Conservation (phyloP, 2,797 vertebrate genomes). For the Pyrocephalus nanus region DNA sequence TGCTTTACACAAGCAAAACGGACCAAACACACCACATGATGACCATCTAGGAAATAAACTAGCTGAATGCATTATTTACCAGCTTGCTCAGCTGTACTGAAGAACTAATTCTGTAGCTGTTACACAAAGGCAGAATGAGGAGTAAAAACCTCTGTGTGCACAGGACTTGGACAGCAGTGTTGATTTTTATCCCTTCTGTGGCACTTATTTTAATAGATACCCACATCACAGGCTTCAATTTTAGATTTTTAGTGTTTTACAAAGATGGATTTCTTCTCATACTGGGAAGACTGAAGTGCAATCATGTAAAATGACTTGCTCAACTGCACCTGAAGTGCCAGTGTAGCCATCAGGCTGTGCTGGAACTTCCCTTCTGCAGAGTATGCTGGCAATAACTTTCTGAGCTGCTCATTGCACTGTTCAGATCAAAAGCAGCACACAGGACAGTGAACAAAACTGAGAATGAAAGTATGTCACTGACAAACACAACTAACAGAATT, state of each 20-base stretch:
- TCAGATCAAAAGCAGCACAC: not conserved
- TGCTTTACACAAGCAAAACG: not conserved
- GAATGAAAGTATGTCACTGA: not conserved
- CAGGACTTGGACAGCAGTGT: not conserved
- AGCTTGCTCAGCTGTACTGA: not conserved
- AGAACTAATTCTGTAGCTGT: not conserved
- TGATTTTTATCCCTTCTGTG: not conserved
- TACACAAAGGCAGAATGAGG: not conserved
- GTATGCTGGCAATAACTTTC: not conserved
- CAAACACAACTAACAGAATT: not conserved
- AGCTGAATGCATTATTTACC: not conserved
- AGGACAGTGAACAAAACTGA: not conserved
- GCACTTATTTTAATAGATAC: not conserved
- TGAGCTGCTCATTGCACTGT: not conserved
- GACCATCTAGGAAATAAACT: not conserved
- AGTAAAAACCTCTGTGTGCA: not conserved
- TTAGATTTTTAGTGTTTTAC: not conserved
- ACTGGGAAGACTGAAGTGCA: not conserved
- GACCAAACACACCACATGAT: not conserved
- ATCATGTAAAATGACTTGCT: not conserved
- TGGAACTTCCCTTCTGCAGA: not conserved
- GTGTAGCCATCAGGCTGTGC: not conserved
- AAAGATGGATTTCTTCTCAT: not conserved
- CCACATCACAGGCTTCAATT: not conserved
- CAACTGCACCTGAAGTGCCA: not conserved